Percentiles rank a stretch among this genome's conserved stretches.
Evolutionary conservation across 2,797 vertebrate species (phyloP).

Genomic region (Tamandua tetradactyla): DNA sequence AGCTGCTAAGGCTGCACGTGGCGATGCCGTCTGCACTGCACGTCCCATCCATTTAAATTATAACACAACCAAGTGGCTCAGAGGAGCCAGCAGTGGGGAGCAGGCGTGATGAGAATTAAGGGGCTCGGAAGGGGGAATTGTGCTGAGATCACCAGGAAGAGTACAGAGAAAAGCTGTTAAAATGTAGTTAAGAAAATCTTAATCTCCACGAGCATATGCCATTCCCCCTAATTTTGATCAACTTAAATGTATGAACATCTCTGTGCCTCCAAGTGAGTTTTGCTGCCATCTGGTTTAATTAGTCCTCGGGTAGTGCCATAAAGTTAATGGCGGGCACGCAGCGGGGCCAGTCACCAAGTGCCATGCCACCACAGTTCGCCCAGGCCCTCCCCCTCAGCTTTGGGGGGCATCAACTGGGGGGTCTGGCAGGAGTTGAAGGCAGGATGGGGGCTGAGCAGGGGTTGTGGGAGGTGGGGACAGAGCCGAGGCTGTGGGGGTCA

Average conservation of each 20-base stretch:
- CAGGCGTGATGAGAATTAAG: neutral
- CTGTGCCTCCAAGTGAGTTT: slow-evolving; percentile 76
- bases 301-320: slow-evolving; percentile 83
- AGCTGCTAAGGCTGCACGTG: neutral
- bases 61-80: neutral
- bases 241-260: slow-evolving; percentile 84
- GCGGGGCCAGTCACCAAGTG: slow-evolving; percentile 77
- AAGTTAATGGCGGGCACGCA: slow-evolving; percentile 83
- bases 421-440: no score
- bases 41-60: neutral
- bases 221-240: no score
- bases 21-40: no score
- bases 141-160: slow-evolving; percentile 78
- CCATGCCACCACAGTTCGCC: neutral
- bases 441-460: no score
- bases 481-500: no score
- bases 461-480: no score
- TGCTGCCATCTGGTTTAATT: slow-evolving; percentile 87
- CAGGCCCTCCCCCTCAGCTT: no score
- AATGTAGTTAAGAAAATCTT: slow-evolving; percentile 78
- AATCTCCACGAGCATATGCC: slow-evolving; percentile 85
- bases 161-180: slow-evolving; percentile 81
- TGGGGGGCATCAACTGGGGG: no score
- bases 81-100: fast-evolving
- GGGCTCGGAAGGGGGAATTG: neutral